A percentile compares a stretch with the other conserved stretches of the same genome.
These are phyloP conservation scores for Tympanuchus pallidicinctus DNA, from an alignment of 2,113 vertebrate species.

Conservation along the genomic window DNA sequence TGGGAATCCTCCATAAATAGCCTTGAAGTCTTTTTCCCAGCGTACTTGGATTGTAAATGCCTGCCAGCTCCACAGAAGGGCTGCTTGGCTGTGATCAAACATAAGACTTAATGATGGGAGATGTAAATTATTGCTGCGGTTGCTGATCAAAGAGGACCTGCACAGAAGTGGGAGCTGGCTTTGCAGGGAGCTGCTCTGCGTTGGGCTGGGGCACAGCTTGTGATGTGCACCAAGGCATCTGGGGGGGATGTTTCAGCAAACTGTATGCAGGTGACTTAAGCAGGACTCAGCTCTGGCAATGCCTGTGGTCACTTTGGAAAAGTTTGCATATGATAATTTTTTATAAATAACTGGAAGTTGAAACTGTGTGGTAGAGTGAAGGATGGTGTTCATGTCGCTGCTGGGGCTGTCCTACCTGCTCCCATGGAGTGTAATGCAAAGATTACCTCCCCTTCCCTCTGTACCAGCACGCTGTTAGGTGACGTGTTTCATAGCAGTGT, in stretches of 20 bases:
- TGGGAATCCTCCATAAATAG: background rate
- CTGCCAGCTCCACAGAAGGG: background rate
- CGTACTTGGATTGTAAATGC: background rate
- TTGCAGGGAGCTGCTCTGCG: background rate
- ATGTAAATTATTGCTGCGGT: background rate
- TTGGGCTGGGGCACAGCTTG: background rate
- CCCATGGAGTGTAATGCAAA: fast-evolving
- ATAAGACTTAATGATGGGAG: background rate
- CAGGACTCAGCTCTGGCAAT: background rate
- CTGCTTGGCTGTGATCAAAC: constrained; percentile 22
- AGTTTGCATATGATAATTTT: background rate
- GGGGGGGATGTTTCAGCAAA: fast-evolving
- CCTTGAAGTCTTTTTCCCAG: background rate
- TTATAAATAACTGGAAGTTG: background rate
- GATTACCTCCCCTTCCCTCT: fast-evolving
- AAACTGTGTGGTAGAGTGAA: background rate
- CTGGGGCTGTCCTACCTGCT: background rate
- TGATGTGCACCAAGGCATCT: background rate
- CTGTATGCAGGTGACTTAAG: fast-evolving
- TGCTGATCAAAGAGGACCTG: background rate
- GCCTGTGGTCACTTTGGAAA: background rate
- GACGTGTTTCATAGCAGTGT: background rate
- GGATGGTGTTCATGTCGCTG: background rate
- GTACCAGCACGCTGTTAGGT: too few species aligned
- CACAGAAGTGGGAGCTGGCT: background rate